phyloP scores from a whole-genome alignment of 2,888 invertebrate species.

The Pyrgus malvae region DNA sequence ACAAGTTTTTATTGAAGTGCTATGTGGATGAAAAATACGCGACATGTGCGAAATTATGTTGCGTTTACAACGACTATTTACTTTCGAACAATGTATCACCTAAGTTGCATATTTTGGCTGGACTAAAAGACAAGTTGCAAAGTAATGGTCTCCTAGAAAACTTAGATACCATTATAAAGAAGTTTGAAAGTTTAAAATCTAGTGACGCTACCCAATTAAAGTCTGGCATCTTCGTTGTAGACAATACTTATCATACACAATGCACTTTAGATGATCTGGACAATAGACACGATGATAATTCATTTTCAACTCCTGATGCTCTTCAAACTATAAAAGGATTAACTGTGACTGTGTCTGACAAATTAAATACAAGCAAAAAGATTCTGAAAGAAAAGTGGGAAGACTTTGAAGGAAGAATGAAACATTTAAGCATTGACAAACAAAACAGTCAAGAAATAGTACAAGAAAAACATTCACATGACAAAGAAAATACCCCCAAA shows the following conservation, averaged over 20 bases:
- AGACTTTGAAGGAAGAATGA: slow-evolving; percentile 74
- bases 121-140: slow-evolving; percentile 75
- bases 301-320: slow-evolving; percentile 66
- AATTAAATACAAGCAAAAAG: slow-evolving; percentile 76
- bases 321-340: slow-evolving; percentile 78
- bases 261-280: slow-evolving; percentile 49
- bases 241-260: slow-evolving; percentile 67
- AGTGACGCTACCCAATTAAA: slow-evolving; percentile 70
- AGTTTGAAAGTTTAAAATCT: slow-evolving; percentile 59
- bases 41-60: slow-evolving; percentile 83
- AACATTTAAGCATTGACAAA: slow-evolving; percentile 62
- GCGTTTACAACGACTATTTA: slow-evolving; percentile 77
- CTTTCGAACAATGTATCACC: slow-evolving; percentile 66
- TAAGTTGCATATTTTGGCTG: slow-evolving; percentile 77
- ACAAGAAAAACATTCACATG: slow-evolving; percentile 31
- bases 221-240: slow-evolving; percentile 82
- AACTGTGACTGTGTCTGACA: slow-evolving; percentile 74
- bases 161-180: slow-evolving; percentile 61
- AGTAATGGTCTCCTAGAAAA: slow-evolving; percentile 61
- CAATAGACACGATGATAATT: slow-evolving; percentile 51
- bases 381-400: slow-evolving; percentile 81
- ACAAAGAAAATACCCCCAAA: slow-evolving; percentile 41
- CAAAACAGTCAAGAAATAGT: slow-evolving; percentile 34
- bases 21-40: slow-evolving; percentile 83
- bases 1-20: slow-evolving; percentile 83